Evolutionary conservation across 2,113 vertebrate genomes (phyloP).

Genomic region (Nothobranchius furzeri): DNA sequence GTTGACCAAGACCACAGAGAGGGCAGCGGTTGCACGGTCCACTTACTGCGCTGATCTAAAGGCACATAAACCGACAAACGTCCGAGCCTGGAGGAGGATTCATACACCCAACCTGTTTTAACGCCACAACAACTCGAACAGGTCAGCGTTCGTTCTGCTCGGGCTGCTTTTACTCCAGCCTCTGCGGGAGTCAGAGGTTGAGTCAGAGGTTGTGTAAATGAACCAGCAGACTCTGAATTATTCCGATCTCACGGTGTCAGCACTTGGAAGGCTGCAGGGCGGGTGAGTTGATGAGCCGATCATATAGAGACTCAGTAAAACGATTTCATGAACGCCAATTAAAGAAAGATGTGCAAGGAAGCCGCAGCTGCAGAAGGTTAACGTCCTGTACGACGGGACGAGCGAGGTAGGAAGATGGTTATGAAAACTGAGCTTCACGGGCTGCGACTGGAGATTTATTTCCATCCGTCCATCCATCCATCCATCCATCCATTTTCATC

Average conservation of each 20-base stretch:
- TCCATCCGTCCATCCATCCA: too few species aligned
- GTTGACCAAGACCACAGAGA: slow-evolving; percentile 8
- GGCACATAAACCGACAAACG: slow-evolving; percentile 19
- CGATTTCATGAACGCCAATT: slow-evolving; percentile 36
- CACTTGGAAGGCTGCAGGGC: slow-evolving; percentile 35
- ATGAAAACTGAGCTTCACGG: too few species aligned
- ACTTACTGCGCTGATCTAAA: slow-evolving; percentile 33
- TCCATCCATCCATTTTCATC: too few species aligned
- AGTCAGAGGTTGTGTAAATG: slow-evolving; percentile 36
- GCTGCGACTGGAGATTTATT: too few species aligned
- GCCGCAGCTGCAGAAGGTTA: slow-evolving; percentile 1
- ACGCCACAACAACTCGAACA: slow-evolving; percentile 38
- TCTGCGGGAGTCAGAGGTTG: slow-evolving; percentile 19
- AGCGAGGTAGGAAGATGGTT: not conserved
- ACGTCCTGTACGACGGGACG: not conserved
- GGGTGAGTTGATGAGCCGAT: slow-evolving; percentile 33
- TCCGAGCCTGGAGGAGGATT: slow-evolving; percentile 23
- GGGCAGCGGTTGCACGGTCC: slow-evolving; percentile 8
- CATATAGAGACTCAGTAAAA: slow-evolving; percentile 35
- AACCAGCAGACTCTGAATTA: slow-evolving; percentile 30
- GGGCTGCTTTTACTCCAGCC: slow-evolving; percentile 42
- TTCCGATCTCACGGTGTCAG: slow-evolving; percentile 46
- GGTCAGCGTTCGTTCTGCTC: slow-evolving; percentile 55
- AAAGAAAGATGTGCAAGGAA: slow-evolving; percentile 1
- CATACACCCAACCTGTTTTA: slow-evolving; percentile 46